Percentiles rank a stretch among this genome's conserved stretches.
These are phyloP conservation scores for Dicranocentrus wangi DNA, from an alignment of 2,888 invertebrate species.

Conservation along the genomic window DNA sequence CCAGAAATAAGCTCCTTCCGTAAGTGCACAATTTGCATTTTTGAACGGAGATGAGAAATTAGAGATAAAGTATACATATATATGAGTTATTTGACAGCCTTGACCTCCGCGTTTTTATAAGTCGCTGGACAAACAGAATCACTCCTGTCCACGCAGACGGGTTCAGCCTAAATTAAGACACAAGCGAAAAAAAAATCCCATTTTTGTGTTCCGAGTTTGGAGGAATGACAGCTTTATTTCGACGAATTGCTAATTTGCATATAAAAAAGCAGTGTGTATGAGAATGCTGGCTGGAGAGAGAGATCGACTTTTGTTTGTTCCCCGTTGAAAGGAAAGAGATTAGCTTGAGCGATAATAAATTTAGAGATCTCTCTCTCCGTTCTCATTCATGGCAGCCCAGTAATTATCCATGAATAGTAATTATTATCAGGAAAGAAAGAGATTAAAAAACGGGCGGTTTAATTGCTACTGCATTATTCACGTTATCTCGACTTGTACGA, in stretches of 20 bases:
- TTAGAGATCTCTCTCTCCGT: neutral
- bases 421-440: too few species aligned
- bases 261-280: neutral
- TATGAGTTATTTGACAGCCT: neutral
- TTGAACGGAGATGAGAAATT: neutral
- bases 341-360: neutral
- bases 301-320: neutral
- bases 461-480: too few species aligned
- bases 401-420: too few species aligned
- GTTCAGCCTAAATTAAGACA: neutral
- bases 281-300: too few species aligned
- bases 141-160: neutral
- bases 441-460: too few species aligned
- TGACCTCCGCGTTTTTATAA: neutral
- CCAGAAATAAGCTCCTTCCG: neutral
- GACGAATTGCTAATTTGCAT: neutral
- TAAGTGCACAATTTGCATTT: neutral
- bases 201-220: neutral
- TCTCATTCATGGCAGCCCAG: too few species aligned
- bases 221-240: neutral
- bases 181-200: neutral
- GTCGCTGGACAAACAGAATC: neutral
- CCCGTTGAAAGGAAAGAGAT: neutral
- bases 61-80: too few species aligned
- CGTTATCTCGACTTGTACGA: too few species aligned